Evolutionary conservation across 2,113 vertebrate genomes (phyloP), one percentile per base, ranked within the genome.

Genomic region (Zootoca vivipara): DNA sequence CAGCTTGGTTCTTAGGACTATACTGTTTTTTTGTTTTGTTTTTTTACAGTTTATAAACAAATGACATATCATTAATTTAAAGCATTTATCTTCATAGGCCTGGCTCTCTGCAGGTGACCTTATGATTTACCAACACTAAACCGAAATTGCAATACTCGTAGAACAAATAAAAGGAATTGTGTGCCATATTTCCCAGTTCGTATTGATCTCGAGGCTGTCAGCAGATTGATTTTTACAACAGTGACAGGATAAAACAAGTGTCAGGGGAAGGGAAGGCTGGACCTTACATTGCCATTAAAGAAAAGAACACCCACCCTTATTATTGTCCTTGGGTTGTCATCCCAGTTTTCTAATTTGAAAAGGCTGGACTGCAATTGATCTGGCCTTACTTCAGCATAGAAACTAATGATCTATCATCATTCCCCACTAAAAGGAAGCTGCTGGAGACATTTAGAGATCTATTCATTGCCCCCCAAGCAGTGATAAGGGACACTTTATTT

Each of bases 161-260:
- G 74, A 82, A 81, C 62, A 92, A 65, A 87, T 93, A 91, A 93
- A 93, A 91, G 83, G 91, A 89, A 84, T 80, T 0, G 79, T 89
- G 73, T 94, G 80, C 64, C 77, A 13, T 86, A 80, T 89, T 88
- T 80, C 74, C 90, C 81, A 64, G 74, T 40, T 86, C 92, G 91
- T 91, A 91, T 93, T 89, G 83, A 93, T 75, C 92, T 86, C 90
- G 90, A 93, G 91, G 91, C 81, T 80, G 91, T 86, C 67, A 93
- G 85, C 77, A 92, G 80, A 92, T 92, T 91, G 87, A 91, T 96
- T 94, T 85, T 92, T 94, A 82, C 58, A 92, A 78, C 90, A 90
- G 52, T 67, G 91, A 90, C 80, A 82, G 89, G 92, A 79, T 90
- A 89, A 93, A 92, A 88, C 46, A 91, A 93, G 90, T n/a, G 88